Evolutionary conservation across 2,888 invertebrate species (phyloP).

Genomic region (Operophtera brumata): DNA sequence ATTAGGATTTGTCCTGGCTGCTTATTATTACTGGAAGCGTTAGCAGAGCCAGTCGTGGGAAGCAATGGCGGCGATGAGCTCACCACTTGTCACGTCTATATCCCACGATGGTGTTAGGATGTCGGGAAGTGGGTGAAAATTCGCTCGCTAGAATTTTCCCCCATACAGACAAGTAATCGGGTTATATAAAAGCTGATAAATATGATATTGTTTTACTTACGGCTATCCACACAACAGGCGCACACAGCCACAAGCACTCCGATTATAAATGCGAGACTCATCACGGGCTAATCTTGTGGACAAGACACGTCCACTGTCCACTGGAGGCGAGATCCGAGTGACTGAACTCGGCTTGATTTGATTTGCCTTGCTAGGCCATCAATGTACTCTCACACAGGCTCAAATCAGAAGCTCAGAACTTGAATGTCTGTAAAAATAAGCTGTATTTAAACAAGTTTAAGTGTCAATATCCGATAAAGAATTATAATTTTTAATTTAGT

Average conservation of each 20-base stretch:
- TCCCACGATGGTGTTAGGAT: too few relatives aligned
- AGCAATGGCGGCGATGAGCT: too few relatives aligned
- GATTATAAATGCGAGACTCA: conserved; percentile 2
- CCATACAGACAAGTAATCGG: too few relatives aligned
- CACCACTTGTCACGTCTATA: too few relatives aligned
- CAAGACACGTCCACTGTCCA: background rate
- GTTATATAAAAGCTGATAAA: too few relatives aligned
- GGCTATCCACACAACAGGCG: conserved; percentile 34
- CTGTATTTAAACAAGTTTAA: background rate
- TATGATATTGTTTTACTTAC: conserved; percentile 41
- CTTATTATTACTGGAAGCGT: too few relatives aligned
- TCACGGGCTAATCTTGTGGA: background rate
- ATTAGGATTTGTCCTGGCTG: too few relatives aligned
- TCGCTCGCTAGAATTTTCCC: too few relatives aligned
- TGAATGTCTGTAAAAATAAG: background rate
- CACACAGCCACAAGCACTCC: conserved; percentile 36
- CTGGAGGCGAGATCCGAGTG: background rate
- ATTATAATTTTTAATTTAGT: background rate
- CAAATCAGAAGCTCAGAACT: background rate
- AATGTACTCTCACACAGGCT: background rate
- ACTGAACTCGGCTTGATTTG: background rate
- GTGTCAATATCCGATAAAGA: background rate
- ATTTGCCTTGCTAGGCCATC: too few relatives aligned
- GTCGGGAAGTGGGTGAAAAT: too few relatives aligned
- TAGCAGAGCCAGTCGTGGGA: too few relatives aligned